phyloP scores from a whole-genome alignment of 2,888 invertebrate species.

The Phasia obesa region DNA sequence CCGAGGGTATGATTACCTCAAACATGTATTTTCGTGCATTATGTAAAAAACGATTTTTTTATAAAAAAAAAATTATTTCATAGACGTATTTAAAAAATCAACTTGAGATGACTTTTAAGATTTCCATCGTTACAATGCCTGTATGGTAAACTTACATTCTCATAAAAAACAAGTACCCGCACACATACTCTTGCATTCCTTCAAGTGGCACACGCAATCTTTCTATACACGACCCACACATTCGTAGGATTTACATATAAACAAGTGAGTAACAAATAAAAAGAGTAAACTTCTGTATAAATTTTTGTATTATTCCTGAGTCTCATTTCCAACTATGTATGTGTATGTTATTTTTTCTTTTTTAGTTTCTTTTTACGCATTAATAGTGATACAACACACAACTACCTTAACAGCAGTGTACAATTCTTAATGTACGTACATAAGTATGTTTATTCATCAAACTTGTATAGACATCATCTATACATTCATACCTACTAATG shows the following conservation, averaged over 20 bases:
- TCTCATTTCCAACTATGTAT: conserved; percentile 11
- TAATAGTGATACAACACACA: conserved; percentile 33
- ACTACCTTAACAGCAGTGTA: not conserved
- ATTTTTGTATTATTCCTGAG: conserved; percentile 17
- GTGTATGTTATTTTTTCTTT: conserved; percentile 22
- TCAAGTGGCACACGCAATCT: not conserved
- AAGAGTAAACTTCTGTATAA: conserved; percentile 26
- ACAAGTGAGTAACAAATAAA: conserved; percentile 42
- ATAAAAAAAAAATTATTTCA: too few relatives aligned
- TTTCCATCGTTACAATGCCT: conserved; percentile 3
- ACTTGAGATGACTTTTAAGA: not conserved
- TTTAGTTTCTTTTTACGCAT: conserved; percentile 43
- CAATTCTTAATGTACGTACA: conserved; percentile 7
- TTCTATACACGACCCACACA: not conserved
- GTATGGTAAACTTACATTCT: conserved; percentile 7
- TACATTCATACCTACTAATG: not conserved
- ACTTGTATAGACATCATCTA: not conserved
- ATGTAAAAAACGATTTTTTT: too few relatives aligned
- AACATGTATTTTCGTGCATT: too few relatives aligned
- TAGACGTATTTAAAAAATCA: too few relatives aligned
- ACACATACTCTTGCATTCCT: not conserved
- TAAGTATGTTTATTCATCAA: not conserved
- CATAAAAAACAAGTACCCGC: not conserved
- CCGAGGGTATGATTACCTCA: too few relatives aligned
- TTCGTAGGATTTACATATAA: not conserved